A percentile compares a stretch with the other conserved stretches of the same genome.
These are phyloP conservation scores for Drosophila pseudotakahashii DNA, from an alignment of 2,888 invertebrate species.

Conservation along the genomic window DNA sequence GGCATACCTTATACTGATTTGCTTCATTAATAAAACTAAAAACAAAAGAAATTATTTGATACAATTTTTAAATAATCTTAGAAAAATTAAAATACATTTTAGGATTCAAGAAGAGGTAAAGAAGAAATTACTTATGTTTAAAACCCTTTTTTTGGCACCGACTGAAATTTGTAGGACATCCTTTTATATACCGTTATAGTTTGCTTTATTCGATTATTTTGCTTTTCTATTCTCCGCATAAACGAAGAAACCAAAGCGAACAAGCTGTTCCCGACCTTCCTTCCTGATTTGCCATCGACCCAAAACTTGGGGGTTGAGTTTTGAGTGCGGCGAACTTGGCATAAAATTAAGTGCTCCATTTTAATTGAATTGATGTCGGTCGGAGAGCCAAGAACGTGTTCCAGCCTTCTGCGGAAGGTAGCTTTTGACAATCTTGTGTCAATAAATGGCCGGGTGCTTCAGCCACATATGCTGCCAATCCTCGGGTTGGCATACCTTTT, in stretches of 20 bases:
- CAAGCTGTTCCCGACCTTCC: constrained; percentile 43
- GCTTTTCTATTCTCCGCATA: neutral
- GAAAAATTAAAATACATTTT: too few species aligned
- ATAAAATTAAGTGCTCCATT: constrained; percentile 76
- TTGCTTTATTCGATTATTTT: neutral
- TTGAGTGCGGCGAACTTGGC: constrained; percentile 69
- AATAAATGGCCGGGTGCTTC: constrained; percentile 50
- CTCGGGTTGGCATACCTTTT: constrained; percentile 40
- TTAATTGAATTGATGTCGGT: constrained; percentile 72
- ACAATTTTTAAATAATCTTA: too few species aligned
- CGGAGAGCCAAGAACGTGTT: constrained; percentile 25
- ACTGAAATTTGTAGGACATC: too few species aligned
- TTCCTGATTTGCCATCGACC: constrained; percentile 55
- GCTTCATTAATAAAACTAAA: too few species aligned
- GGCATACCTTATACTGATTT: too few species aligned
- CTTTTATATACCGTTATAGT: too few species aligned
- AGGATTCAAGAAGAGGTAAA: too few species aligned
- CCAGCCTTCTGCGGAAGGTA: constrained; percentile 24
- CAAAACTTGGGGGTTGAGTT: constrained; percentile 46
- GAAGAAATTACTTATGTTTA: too few species aligned
- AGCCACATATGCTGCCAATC: constrained; percentile 70
- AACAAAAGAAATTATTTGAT: too few species aligned
- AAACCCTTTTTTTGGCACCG: too few species aligned
- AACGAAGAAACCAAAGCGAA: constrained; percentile 26
- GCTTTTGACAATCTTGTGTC: constrained; percentile 56